A percentile compares a stretch with the other conserved stretches of the same genome.
phyloP scores from a whole-genome alignment of 2,888 invertebrate genomes.

The Microctonus hyperodae region DNA sequence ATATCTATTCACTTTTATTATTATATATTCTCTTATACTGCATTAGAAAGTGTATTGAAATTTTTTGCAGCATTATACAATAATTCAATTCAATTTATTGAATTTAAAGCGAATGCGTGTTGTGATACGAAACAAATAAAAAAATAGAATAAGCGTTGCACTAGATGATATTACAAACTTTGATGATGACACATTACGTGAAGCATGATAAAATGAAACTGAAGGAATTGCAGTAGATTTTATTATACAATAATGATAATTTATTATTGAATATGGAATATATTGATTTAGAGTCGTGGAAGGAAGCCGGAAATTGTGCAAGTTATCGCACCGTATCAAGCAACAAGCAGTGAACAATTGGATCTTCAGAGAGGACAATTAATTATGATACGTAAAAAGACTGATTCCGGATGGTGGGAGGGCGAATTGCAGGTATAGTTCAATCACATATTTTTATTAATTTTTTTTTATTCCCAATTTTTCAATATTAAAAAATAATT shows the following conservation, averaged over 20 bases:
- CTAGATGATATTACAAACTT: neutral
- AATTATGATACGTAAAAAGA: constrained; percentile 95
- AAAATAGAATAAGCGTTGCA: neutral
- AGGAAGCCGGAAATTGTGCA: constrained; percentile 92
- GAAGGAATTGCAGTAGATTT: neutral
- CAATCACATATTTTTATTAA: neutral
- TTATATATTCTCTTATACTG: too few relatives aligned
- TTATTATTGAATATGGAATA: constrained; percentile 3
- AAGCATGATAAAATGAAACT: neutral
- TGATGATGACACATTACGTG: neutral
- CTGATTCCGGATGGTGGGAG: constrained; percentile 99
- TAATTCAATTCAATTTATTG: neutral
- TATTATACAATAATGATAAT: neutral
- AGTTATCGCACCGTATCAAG: constrained; percentile 92
- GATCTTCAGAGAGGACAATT: constrained; percentile 90
- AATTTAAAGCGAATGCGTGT: neutral
- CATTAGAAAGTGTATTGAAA: too few relatives aligned
- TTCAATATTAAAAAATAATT: too few relatives aligned
- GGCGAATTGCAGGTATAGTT: constrained; percentile 88
- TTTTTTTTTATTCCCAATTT: neutral
- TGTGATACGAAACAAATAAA: neutral
- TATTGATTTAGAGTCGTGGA: constrained; percentile 65
- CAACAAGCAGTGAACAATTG: constrained; percentile 91
- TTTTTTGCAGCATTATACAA: neutral
- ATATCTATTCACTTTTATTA: too few relatives aligned